Percentiles rank a stretch among this genome's conserved stretches.
Evolutionary conservation across 2,797 vertebrate genomes (phyloP).

Genomic region (Numenius phaeopus): DNA sequence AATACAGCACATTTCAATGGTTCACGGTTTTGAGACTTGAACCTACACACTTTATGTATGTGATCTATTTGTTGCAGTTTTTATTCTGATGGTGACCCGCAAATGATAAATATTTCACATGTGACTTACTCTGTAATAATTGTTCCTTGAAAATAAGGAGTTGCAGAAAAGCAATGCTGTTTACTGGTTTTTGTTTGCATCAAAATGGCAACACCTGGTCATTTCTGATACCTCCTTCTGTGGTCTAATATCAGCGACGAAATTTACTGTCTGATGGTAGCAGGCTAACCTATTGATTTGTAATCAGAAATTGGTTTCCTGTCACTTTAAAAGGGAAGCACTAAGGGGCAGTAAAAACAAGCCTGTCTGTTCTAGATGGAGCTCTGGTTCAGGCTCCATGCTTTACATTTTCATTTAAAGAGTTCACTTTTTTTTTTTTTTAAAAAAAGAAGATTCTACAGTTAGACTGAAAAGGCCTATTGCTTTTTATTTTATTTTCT

Average conservation of each 20-base stretch:
- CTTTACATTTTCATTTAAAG: neutral
- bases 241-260: neutral
- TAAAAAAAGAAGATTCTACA: neutral
- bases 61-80: neutral
- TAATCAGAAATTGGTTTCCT: slow-evolving; percentile 80
- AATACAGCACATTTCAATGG: neutral
- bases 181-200: neutral
- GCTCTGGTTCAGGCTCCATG: slow-evolving; percentile 40
- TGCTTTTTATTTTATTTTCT: neutral
- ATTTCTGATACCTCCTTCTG: neutral
- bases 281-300: slow-evolving; percentile 73
- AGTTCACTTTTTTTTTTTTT: neutral
- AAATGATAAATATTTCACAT: neutral
- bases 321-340: slow-evolving; percentile 79
- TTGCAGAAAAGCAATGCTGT: neutral
- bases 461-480: neutral
- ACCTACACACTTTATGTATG: neutral
- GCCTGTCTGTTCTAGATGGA: slow-evolving; percentile 61
- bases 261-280: slow-evolving; percentile 24
- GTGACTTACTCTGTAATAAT: neutral
- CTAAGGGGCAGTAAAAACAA: slow-evolving; percentile 81
- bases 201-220: neutral
- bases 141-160: neutral
- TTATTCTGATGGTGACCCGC: neutral
- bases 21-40: neutral